Base-by-base conservation (phyloP, 2,113 vertebrate genomes). In the Oncorhynchus nerka region DNA sequence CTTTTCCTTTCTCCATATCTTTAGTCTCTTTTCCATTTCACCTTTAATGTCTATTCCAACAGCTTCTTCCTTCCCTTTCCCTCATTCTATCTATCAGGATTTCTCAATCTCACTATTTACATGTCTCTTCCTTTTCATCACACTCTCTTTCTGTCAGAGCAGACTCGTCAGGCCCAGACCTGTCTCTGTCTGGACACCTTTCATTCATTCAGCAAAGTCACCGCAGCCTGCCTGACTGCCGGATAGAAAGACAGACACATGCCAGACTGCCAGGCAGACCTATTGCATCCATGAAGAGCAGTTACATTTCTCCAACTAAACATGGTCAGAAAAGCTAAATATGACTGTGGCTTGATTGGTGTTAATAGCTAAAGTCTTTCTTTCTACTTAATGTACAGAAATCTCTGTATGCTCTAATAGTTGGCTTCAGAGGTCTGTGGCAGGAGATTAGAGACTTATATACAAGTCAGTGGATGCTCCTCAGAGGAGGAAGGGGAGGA, bases 361-460 rank as follows among this genome's bases (percentile, higher is more conserved):
- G 49, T 55, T 70, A 62, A 62, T 62, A 62, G 59, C 59, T n/a
- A 62, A 7, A 62, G 7, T 4, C 64, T 67, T 76, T 68, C 57
- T 74, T 15, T 85, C 34, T 48, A 15, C 61, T 73, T 48, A 34
- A 20, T 73, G 51, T 11, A 55, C 12, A 55, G 15, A 19, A 19
- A 55, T 55, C 15, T 19, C 51, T 55, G 12, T 55, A 75, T 68
- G 26, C 78, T 79, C 68, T 30, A 66, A 69, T 73, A 68, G 64
- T 64, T 20, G 12, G 3, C 57, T 68, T 68, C 75, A 82, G 71
- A 81, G 80, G 82, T 81, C 84, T 78, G 16, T 0, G 71, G 77
- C 77, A 70, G 15, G 51, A 0, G 8, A 39, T 39, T 8, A 9
- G 39, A 39, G 39, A 39, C 39, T 9, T 39, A 39, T 9, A 39